A percentile compares a stretch with the other conserved stretches of the same genome.
Conservation (phyloP, 2,797 vertebrate genomes). For the Lophura swinhoii region DNA sequence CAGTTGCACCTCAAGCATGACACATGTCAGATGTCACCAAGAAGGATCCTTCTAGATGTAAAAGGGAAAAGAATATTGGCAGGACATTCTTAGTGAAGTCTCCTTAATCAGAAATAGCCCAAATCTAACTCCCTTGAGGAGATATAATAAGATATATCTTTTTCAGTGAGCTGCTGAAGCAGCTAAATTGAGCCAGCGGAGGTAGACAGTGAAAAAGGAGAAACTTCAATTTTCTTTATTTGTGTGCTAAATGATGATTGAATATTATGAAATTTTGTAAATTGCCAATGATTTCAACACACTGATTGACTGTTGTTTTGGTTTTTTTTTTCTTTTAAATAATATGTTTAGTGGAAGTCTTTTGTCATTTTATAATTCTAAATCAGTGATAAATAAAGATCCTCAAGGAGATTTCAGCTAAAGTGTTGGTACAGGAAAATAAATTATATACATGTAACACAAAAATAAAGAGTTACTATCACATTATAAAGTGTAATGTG, state of each 20-base stretch:
- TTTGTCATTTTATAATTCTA: not conserved
- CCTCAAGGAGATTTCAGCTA: not conserved
- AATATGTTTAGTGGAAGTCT: not conserved
- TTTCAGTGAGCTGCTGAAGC: slow-evolving; percentile 52
- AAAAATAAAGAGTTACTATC: not conserved
- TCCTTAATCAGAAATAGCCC: slow-evolving; percentile 8
- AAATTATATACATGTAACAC: not conserved
- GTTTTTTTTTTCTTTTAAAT: not conserved
- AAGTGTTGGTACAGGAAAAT: not conserved
- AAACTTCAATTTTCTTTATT: slow-evolving; percentile 49
- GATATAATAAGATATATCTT: not conserved
- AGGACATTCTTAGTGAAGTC: not conserved
- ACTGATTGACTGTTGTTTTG: not conserved
- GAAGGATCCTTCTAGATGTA: not conserved
- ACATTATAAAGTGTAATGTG: not conserved
- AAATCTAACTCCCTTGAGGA: slow-evolving; percentile 31
- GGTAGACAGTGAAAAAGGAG: slow-evolving; percentile 21
- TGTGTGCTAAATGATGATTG: slow-evolving; percentile 32
- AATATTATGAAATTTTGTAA: slow-evolving; percentile 12
- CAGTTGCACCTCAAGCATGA: not conserved
- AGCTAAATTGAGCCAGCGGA: not conserved
- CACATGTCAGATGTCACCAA: not conserved
- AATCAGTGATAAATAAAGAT: not conserved
- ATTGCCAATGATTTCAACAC: slow-evolving; percentile 2
- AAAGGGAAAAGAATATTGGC: not conserved